Conservation (phyloP, 2,888 invertebrate genomes). For the Drosophila setosimentum region DNA sequence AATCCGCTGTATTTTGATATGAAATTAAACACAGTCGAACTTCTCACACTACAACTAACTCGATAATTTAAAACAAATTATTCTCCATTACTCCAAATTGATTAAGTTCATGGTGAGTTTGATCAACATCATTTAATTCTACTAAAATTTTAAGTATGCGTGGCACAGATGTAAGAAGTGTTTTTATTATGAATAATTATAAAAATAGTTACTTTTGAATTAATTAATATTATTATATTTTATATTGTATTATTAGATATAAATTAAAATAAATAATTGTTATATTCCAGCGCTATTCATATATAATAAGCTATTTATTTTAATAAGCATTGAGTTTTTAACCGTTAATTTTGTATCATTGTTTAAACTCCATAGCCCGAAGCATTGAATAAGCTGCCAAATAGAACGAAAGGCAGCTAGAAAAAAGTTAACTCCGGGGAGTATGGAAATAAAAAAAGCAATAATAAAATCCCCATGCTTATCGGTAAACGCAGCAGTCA, state of each 20-base stretch:
- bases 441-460: constrained; percentile 44
- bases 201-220: neutral
- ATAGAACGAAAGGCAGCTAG: constrained; percentile 40
- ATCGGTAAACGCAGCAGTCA: constrained; percentile 70
- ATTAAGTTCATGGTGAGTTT: neutral
- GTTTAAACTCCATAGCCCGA: constrained; percentile 38
- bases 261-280: neutral
- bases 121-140: neutral
- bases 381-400: constrained; percentile 44
- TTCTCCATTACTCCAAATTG: neutral
- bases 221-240: neutral
- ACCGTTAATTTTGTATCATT: constrained; percentile 41
- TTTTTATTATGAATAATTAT: neutral
- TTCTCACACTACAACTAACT: neutral
- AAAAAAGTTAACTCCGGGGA: constrained; percentile 35
- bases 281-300: neutral
- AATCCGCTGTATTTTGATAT: neutral
- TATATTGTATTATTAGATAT: neutral
- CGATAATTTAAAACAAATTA: neutral
- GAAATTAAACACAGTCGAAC: neutral
- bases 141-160: neutral
- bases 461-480: constrained; percentile 78
- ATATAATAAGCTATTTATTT: neutral
- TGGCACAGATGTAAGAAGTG: neutral
- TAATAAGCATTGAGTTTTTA: constrained; percentile 25